These are phyloP conservation scores for Tribolium madens DNA, from an alignment of 1,140 invertebrate species.

Conservation along the genomic window DNA sequence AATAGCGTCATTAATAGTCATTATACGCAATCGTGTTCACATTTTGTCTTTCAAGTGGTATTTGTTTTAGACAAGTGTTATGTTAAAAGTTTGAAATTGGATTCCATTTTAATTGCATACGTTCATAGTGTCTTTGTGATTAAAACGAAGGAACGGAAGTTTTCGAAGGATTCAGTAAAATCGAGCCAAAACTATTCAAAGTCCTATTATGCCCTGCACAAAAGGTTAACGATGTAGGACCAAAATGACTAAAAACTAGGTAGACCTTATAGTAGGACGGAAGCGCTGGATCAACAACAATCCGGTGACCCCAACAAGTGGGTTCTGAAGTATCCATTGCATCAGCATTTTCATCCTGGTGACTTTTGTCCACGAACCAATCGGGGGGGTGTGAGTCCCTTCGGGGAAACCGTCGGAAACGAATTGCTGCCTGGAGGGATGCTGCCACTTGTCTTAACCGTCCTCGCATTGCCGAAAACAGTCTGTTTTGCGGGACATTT, in stretches of 20 bases:
- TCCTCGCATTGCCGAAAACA: conserved; percentile 60
- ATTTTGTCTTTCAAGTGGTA: neutral
- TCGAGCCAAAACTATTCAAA: neutral
- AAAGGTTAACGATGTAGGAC: conserved; percentile 2
- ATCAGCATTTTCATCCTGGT: conserved; percentile 66
- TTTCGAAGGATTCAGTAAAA: neutral
- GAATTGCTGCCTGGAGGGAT: conserved; percentile 62
- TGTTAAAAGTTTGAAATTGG: neutral
- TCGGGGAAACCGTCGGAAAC: conserved; percentile 62
- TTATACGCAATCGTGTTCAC: too few relatives aligned
- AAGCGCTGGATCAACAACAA: conserved; percentile 74
- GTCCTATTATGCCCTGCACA: neutral
- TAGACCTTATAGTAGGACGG: conserved; percentile 73
- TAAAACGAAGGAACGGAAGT: conserved; percentile 1
- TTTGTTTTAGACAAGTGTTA: neutral
- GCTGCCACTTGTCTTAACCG: conserved; percentile 60
- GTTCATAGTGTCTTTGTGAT: neutral
- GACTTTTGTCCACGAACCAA: conserved; percentile 73
- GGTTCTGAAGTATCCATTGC: conserved; percentile 59
- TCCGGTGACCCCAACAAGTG: conserved; percentile 69
- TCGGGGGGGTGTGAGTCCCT: conserved; percentile 66
- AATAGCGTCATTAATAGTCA: neutral
- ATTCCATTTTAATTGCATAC: neutral
- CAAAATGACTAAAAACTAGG: conserved; percentile 12
- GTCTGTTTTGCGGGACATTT: conserved; percentile 56